Base-by-base conservation (phyloP, 2,888 invertebrate species). In the Latrodectus elegans region DNA sequence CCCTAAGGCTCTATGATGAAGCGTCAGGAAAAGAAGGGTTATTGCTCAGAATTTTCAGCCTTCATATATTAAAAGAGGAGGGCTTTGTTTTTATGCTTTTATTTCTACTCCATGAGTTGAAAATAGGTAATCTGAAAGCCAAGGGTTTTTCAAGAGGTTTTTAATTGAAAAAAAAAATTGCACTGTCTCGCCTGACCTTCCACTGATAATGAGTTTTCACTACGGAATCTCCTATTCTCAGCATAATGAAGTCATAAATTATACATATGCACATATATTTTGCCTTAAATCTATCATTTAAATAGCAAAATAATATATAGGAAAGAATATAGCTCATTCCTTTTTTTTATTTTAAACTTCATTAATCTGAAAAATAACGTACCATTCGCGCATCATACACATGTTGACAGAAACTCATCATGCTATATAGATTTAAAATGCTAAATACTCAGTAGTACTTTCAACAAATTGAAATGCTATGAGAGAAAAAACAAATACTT, bases 151-250 rank as follows among this genome's bases (percentile, higher is more conserved):
- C 75, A n/a, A 75, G 72, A 38, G 79, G 85, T 68, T 22, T 85
- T 85, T 85, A 85, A 85, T 85, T 85, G 80, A 85, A 85, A 80
- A 80, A 80, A 80, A 71, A 85, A 85, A 79, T 80, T 72, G 80
- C 73, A 80, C 52, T 70, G 79, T 72, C n/a, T 9, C 26, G 12
- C 53, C 85, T 80, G 80, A 70, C 65, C 74, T 52, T 65, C n/a
- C 15, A 22, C 11, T 60, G 80, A 80, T 80, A 85, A 80, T 80
- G 80, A 85, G 71, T 85, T 85, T 80, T 76, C 26, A 52, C 52
- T 6, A 6, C 15, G 15, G 12, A 15, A 14, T 15, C 55, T 55
- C 55, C 12, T 3, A 11, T 11, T 15, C 15, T 55, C 12, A 11
- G 55, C 55, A 55, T 4, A 55, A 55, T 55, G 55, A 15, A 11